Evolutionary conservation across 2,797 vertebrate genomes (phyloP).

Genomic region (Gadopsis bispinosus): DNA sequence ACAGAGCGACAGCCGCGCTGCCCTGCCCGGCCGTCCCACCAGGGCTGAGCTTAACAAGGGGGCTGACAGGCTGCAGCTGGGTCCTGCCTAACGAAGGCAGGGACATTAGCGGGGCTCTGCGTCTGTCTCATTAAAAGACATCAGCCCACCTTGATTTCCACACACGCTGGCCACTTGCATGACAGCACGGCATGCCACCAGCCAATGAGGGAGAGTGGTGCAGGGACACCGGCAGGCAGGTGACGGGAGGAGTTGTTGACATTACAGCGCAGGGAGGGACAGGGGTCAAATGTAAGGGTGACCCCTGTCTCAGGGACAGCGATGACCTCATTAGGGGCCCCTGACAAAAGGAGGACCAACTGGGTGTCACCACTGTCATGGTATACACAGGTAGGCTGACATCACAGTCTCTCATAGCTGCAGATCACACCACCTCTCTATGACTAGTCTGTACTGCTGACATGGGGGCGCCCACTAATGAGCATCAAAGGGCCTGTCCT

Average conservation of each 20-base stretch:
- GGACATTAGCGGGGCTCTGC: slow-evolving; percentile 96
- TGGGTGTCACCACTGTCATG: slow-evolving; percentile 81
- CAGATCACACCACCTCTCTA: slow-evolving; percentile 56
- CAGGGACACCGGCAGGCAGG: slow-evolving; percentile 80
- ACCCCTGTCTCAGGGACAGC: slow-evolving; percentile 84
- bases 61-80: slow-evolving; percentile 98
- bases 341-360: slow-evolving; percentile 82
- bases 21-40: slow-evolving; percentile 76
- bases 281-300: slow-evolving; percentile 87
- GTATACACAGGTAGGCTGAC: slow-evolving; percentile 81
- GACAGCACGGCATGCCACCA: slow-evolving; percentile 92
- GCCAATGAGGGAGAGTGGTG: slow-evolving; percentile 81
- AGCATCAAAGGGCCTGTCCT: slow-evolving; percentile 84
- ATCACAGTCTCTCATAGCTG: slow-evolving; percentile 72
- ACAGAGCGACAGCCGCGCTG: slow-evolving; percentile 85
- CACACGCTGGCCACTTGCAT: slow-evolving; percentile 88
- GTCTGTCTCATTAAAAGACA: slow-evolving; percentile 99
- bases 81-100: slow-evolving; percentile 92
- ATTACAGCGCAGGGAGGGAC: slow-evolving; percentile 81
- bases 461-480: slow-evolving; percentile 78
- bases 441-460: slow-evolving; percentile 71
- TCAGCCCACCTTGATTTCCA: slow-evolving; percentile 97
- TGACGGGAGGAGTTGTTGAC: slow-evolving; percentile 84
- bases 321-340: slow-evolving; percentile 86
- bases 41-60: slow-evolving; percentile 84